These are phyloP conservation scores for Neodiprion lecontei DNA, from an alignment of 1,140 invertebrate species.

Conservation along the genomic window DNA sequence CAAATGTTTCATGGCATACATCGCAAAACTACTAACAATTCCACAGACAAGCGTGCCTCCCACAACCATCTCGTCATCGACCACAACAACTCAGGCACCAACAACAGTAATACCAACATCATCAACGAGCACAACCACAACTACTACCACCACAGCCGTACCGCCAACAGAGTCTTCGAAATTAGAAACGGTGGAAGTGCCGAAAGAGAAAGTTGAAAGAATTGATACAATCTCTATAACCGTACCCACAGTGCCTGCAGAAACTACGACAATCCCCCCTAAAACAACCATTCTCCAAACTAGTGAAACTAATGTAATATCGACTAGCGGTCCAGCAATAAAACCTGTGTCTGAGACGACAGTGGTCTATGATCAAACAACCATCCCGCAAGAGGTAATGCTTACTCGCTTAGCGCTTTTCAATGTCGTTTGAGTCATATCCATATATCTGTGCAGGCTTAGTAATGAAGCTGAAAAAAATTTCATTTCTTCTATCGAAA, in stretches of 20 bases:
- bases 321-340: slow-evolving; percentile 20
- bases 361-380: slow-evolving; percentile 42
- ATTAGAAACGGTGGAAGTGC: slow-evolving; percentile 27
- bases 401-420: slow-evolving; percentile 46
- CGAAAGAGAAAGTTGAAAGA: slow-evolving; percentile 31
- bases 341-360: slow-evolving; percentile 37
- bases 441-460: neutral
- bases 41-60: slow-evolving; percentile 51
- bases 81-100: slow-evolving; percentile 13
- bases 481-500: neutral
- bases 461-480: neutral
- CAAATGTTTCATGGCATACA: slow-evolving; percentile 50
- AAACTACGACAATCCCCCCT: neutral
- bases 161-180: slow-evolving; percentile 29
- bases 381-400: slow-evolving; percentile 53
- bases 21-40: slow-evolving; percentile 59
- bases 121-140: slow-evolving; percentile 26
- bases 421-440: neutral
- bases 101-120: slow-evolving; percentile 32
- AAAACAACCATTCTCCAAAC: slow-evolving; percentile 27
- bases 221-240: slow-evolving; percentile 18
- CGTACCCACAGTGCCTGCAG: neutral
- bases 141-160: slow-evolving; percentile 30
- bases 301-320: slow-evolving; percentile 28
- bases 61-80: slow-evolving; percentile 28